Base-by-base conservation (phyloP, 2,888 invertebrate genomes). In the Tetranychus piercei region DNA sequence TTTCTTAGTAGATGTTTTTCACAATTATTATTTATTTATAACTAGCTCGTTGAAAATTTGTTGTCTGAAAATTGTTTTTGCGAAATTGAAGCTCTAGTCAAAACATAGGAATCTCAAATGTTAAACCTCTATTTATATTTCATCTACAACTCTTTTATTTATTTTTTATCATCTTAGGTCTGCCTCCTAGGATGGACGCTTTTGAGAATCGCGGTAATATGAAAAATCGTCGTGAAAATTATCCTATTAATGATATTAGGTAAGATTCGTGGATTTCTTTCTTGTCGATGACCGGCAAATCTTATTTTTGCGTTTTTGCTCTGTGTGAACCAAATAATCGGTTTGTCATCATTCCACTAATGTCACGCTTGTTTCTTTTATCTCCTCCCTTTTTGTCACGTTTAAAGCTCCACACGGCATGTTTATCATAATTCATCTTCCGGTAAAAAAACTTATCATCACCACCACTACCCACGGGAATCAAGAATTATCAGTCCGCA, bases 401-500 rank as follows among this genome's bases (percentile, higher is more conserved):
- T 69, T 69, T 69, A 69, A 18, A 69, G 69, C n/a, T 22, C 69
- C n/a, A 8, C 69, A 69, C 20, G 23, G 69, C 69, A 20, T 69
- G 69, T 69, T 69, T 69, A 23, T 69, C 69, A 55, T 55, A 55
- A 69, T n/a, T 55, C 55, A 55, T 20, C 69, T 69, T 22, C 20
- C 23, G 69, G 75, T 18, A 75, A 75, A 20, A 75, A 75, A 44
- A n/a, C 69, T 23, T 86, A 86, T 81, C 87, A 82, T 83, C 86
- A 82, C 83, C 86, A 85, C 79, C 81, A 84, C 82, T 81, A 86
- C 83, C 83, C 55, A 55, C 55, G 55, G 55, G 55, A 55, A 55
- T 55, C 87, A 82, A 87, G 88, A 81, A 84, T 55, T 15, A 55
- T 88, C 78, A 86, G 87, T 76, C 91, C 91, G 75, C 89, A 91